These are phyloP conservation scores for Anthopleura sola DNA, from an alignment of 64 coral and sea anemone species.

Conservation along the genomic window DNA sequence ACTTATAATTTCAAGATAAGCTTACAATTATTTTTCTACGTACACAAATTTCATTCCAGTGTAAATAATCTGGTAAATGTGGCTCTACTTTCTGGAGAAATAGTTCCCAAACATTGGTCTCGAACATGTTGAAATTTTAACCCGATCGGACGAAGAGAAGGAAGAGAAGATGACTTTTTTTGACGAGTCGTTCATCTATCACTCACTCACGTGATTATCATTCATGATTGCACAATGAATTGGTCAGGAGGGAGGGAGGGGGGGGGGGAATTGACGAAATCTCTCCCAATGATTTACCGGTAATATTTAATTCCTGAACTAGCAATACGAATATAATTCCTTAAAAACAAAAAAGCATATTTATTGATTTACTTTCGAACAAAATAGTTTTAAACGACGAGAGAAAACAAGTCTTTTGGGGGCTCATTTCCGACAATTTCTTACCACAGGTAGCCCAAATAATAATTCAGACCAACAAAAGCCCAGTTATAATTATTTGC, in stretches of 20 bases:
- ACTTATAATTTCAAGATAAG: background rate
- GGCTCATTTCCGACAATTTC: no score
- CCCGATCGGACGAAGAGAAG: background rate
- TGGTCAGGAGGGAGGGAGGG: background rate
- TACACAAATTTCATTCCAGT: constrained; percentile 99
- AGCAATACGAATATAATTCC: no score
- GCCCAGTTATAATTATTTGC: background rate
- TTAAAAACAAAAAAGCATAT: no score
- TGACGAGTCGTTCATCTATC: background rate
- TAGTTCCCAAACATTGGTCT: constrained; percentile 72
- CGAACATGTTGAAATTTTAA: constrained; percentile 22
- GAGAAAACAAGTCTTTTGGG: no score
- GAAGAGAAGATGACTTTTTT: background rate
- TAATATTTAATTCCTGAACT: no score
- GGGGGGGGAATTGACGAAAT: background rate
- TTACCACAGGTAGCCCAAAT: background rate
- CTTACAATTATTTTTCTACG: background rate
- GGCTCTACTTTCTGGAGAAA: constrained; percentile 89
- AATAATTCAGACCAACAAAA: background rate
- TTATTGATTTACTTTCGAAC: no score
- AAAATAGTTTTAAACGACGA: no score
- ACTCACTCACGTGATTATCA: constrained; percentile 27
- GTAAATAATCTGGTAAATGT: constrained; percentile 92
- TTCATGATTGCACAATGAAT: constrained; percentile 12
- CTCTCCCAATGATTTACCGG: background rate